These are phyloP conservation scores for Tortrix viridana DNA, from an alignment of 2,888 invertebrate species.

Conservation along the genomic window DNA sequence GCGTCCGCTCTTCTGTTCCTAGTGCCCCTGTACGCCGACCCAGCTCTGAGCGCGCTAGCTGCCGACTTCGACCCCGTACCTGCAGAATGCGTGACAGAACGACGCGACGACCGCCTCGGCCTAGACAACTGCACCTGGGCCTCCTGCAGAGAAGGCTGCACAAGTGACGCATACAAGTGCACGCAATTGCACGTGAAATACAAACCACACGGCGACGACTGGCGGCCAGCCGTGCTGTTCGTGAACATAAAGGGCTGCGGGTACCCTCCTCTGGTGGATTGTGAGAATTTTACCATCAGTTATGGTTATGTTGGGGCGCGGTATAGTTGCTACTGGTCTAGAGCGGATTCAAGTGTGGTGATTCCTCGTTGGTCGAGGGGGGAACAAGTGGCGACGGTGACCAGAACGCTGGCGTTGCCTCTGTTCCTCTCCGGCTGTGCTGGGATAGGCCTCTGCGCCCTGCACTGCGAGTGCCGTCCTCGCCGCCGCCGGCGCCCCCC, in stretches of 20 bases:
- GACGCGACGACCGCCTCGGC: constrained; percentile 88
- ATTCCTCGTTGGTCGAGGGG: constrained; percentile 93
- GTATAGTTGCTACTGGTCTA: constrained; percentile 88
- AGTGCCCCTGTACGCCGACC: constrained; percentile 80
- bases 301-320: constrained; percentile 88
- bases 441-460: constrained; percentile 92
- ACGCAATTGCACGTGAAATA: constrained; percentile 87
- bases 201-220: constrained; percentile 75
- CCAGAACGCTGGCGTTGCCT: constrained; percentile 93
- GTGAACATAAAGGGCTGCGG: constrained; percentile 94
- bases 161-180: constrained; percentile 89
- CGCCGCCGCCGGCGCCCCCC: constrained; percentile 87
- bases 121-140: constrained; percentile 92
- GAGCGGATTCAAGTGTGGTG: constrained; percentile 92
- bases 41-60: constrained; percentile 85
- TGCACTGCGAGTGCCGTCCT: constrained; percentile 94
- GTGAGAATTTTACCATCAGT: constrained; percentile 89
- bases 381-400: constrained; percentile 92
- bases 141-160: constrained; percentile 92
- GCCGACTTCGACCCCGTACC: constrained; percentile 90
- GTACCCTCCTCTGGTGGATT: constrained; percentile 90
- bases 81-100: constrained; percentile 88
- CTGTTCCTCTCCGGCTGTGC: constrained; percentile 93
- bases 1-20: constrained; percentile 78
- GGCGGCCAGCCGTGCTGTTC: constrained; percentile 86